These are phyloP conservation scores for Trichonephila clavata DNA, from an alignment of 1,140 invertebrate species.

Conservation along the genomic window DNA sequence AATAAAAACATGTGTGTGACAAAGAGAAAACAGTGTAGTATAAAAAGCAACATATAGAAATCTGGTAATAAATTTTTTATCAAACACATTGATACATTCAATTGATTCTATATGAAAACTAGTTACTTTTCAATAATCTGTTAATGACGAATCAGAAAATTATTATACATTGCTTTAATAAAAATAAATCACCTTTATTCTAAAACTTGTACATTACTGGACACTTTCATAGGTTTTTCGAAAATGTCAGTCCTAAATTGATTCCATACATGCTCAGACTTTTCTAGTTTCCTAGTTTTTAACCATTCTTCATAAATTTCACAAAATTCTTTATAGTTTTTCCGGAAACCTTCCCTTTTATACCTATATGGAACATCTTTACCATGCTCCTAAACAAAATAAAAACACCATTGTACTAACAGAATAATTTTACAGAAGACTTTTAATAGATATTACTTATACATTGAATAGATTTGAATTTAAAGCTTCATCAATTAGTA, in stretches of 20 bases:
- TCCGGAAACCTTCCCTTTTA: neutral
- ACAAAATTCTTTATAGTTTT: slow-evolving; percentile 55
- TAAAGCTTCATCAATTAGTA: too few relatives aligned
- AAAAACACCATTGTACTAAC: too few relatives aligned
- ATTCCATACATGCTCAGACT: slow-evolving; percentile 28
- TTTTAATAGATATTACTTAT: too few relatives aligned
- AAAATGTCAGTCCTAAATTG: slow-evolving; percentile 48
- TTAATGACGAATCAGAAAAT: neutral
- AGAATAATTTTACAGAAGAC: too few relatives aligned
- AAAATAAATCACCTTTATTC: neutral
- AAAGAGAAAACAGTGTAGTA: too few relatives aligned
- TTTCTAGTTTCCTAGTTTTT: slow-evolving; percentile 19
- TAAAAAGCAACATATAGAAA: too few relatives aligned
- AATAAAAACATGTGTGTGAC: too few relatives aligned
- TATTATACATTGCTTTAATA: neutral
- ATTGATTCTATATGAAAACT: too few relatives aligned
- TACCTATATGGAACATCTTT: neutral
- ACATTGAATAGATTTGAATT: too few relatives aligned
- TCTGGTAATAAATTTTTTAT: too few relatives aligned
- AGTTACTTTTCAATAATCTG: too few relatives aligned
- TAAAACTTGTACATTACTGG: slow-evolving; percentile 26
- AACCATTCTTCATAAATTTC: slow-evolving; percentile 51
- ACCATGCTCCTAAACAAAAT: slow-evolving; percentile 32
- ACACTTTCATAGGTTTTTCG: neutral
- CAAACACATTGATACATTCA: too few relatives aligned